Evolutionary conservation across 2,797 vertebrate species (phyloP), one percentile per base, ranked within the genome.

Genomic region (Tenualosa ilisha): DNA sequence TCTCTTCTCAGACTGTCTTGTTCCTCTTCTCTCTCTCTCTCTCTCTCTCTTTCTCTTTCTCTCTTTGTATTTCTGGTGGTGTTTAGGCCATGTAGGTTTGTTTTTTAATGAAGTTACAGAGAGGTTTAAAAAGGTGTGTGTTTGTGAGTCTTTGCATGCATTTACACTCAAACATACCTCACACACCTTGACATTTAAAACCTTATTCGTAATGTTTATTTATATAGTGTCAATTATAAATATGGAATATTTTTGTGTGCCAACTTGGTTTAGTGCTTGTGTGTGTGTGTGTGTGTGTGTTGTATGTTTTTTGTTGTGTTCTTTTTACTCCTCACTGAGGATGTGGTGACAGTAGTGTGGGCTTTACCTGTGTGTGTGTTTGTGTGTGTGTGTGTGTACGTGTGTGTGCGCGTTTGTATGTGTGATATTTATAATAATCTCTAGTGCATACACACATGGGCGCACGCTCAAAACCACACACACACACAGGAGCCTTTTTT

Each of bases 371-470:
- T 59, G 81, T 75, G 31, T 53, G 31, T 15, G n/a, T 37, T 49
- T n/a, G 72, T 37, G 24, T 13, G 49, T 13, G 31, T 43, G 24
- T 24, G 22, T 15, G 1, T 43, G 50, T 40, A 13, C 31, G 65
- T n/a, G 72, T 37, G 24, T 13, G 49, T 13, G 31, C 63, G 24
- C 13, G 22, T 15, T 1, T 43, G 50, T 40, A 13, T 43, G 49
- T 81, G 43, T 54, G 79, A 82, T 81, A 75, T 75, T 75, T 75
- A 75, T 75, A 75, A 75, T 75, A 75, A 75, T 75, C 68, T 75
- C 12, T 43, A 75, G 31, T 75, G 37, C 31, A 75, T 75, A 20
- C 31, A 43, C 68, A 43, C 68, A 43, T 43, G 68, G 13, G 31
- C 13, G 15, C 68, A 75, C 68, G 17, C 68, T 40, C 31, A 40